Evolutionary conservation across 1,140 invertebrate species (phyloP).

Genomic region (Melanaphis sacchari): DNA sequence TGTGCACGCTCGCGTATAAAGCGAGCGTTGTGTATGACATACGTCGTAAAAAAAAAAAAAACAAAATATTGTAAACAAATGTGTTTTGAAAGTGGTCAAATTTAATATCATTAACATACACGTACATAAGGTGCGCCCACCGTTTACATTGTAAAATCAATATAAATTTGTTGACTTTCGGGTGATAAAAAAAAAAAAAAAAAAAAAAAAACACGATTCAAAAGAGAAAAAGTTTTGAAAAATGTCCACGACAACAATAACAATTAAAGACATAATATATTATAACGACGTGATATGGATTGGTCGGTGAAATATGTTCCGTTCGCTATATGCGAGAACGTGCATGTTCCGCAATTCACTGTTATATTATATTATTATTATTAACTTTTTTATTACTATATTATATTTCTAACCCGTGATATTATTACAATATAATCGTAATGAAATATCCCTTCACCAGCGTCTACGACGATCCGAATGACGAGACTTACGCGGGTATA

Average conservation of each 20-base stretch:
- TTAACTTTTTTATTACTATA: neutral
- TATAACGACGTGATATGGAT: neutral
- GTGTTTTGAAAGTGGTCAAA: neutral
- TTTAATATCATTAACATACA: neutral
- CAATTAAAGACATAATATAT: neutral
- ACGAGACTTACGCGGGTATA: neutral
- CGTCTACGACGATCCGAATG: neutral
- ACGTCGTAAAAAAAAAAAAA: neutral
- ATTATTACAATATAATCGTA: conserved; percentile 2
- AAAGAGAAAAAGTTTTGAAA: neutral
- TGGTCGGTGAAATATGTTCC: neutral
- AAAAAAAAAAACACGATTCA: neutral
- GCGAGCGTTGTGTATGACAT: neutral
- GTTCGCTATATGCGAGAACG: neutral
- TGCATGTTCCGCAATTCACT: neutral
- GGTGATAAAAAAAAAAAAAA: neutral
- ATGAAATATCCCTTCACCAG: neutral
- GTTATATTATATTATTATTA: neutral
- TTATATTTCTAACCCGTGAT: neutral
- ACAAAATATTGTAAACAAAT: neutral
- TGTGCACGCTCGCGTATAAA: neutral
- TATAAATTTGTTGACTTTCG: neutral
- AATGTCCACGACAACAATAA: neutral
- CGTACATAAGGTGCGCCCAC: too few relatives aligned
- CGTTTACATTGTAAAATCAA: neutral